These are phyloP conservation scores for Mirounga angustirostris DNA, from an alignment of 2,113 vertebrate genomes.

Conservation along the genomic window DNA sequence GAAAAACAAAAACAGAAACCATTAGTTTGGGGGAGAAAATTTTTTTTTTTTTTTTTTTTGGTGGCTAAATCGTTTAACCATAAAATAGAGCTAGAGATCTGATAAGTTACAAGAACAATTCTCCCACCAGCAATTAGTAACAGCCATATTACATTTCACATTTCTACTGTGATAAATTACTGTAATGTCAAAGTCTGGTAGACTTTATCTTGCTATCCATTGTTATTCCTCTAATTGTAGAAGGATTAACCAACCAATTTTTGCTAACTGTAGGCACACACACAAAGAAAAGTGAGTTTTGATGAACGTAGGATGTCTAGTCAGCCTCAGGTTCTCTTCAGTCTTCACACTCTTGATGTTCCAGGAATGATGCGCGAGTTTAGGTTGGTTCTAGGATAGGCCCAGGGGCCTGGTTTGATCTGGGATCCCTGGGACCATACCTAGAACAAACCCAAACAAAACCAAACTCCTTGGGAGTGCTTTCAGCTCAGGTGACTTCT, in stretches of 20 bases:
- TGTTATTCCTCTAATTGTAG: neutral
- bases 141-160: neutral
- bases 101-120: slow-evolving; percentile 5
- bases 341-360: slow-evolving; percentile 66
- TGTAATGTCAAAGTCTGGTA: neutral
- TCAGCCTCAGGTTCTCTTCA: slow-evolving; percentile 67
- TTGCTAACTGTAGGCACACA: neutral
- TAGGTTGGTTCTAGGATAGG: slow-evolving; percentile 85
- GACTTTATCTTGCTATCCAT: slow-evolving; percentile 1
- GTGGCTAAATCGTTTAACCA: slow-evolving; percentile 17
- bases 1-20: neutral
- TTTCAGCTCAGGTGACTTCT: slow-evolving; percentile 76
- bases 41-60: neutral
- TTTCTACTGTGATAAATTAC: slow-evolving; percentile 39
- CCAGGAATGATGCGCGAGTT: slow-evolving; percentile 76
- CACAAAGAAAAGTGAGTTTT: neutral
- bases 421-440: slow-evolving; percentile 85
- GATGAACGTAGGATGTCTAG: neutral
- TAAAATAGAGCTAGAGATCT: slow-evolving; percentile 44
- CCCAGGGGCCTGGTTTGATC: slow-evolving; percentile 85
- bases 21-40: neutral
- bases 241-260: slow-evolving; percentile 2
- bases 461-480: slow-evolving; percentile 71
- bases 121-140: slow-evolving; percentile 10
- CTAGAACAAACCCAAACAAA: slow-evolving; percentile 84